Evolutionary conservation across 2,888 invertebrate genomes (phyloP).

Genomic region (Chydorus sphaericus): DNA sequence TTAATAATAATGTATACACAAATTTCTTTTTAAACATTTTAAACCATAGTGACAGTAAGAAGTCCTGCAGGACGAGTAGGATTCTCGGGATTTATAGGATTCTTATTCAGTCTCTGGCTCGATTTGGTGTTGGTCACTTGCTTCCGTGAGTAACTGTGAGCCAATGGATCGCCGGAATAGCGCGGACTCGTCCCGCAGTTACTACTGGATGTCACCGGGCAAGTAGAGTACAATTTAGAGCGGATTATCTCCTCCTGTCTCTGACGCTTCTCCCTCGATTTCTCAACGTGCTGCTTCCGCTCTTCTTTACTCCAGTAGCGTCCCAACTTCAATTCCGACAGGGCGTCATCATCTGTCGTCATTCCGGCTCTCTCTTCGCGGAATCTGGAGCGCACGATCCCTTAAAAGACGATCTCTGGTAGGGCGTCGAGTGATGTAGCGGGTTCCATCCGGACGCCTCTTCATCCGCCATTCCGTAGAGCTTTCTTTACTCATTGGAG

Average conservation of each 20-base stretch:
- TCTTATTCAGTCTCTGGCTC: background rate
- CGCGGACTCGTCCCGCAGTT: background rate
- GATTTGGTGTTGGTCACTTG: background rate
- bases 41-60: background rate
- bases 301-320: conserved; percentile 64
- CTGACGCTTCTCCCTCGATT: conserved; percentile 46
- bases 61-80: background rate
- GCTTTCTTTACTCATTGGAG: background rate
- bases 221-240: conserved; percentile 22
- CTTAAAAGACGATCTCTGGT: conserved; percentile 48
- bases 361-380: conserved; percentile 49
- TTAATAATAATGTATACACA: too few species aligned
- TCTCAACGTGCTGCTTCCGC: conserved; percentile 53
- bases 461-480: conserved; percentile 56
- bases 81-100: too few species aligned
- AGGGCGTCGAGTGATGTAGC: conserved; percentile 58
- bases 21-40: too few species aligned
- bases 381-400: conserved; percentile 48
- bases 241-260: conserved; percentile 25
- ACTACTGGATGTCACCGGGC: background rate
- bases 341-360: conserved; percentile 61
- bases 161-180: background rate
- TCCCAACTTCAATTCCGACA: conserved; percentile 59
- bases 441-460: conserved; percentile 53
- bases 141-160: background rate